These are phyloP conservation scores for Triplophysa siluroides DNA, from an alignment of 2,113 vertebrate genomes.

Conservation along the genomic window DNA sequence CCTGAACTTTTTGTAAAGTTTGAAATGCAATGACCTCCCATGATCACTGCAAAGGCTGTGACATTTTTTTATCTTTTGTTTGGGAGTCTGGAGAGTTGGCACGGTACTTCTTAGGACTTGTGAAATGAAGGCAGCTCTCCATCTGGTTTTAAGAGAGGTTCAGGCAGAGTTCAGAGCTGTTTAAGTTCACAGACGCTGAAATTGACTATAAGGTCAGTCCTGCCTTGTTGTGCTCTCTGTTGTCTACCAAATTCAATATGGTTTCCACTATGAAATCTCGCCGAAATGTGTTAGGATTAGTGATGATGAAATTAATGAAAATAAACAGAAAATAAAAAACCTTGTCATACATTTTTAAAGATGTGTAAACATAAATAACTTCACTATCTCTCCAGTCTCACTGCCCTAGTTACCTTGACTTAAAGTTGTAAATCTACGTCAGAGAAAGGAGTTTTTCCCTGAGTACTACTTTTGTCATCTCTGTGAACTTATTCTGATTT, in stretches of 20 bases:
- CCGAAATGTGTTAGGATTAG: conserved; percentile 57
- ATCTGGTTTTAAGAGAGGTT: conserved; percentile 66
- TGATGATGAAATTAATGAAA: not conserved
- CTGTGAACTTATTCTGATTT: not conserved
- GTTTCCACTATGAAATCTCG: conserved; percentile 57
- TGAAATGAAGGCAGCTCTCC: conserved; percentile 59
- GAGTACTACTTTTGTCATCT: not conserved
- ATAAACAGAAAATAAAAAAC: not conserved
- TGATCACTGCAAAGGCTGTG: conserved; percentile 1
- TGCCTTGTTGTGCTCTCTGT: conserved; percentile 52
- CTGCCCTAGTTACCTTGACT: not conserved
- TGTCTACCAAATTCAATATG: conserved; percentile 28
- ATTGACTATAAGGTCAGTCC: conserved; percentile 69
- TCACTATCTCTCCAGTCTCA: not conserved
- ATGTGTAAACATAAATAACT: not conserved
- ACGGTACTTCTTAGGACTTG: conserved; percentile 43
- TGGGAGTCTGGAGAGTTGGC: conserved; percentile 16
- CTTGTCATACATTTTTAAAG: no score
- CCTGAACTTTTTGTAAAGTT: not conserved
- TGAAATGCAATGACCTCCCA: conserved; percentile 14
- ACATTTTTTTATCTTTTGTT: conserved; percentile 40
- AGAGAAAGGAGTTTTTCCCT: not conserved
- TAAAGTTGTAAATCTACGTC: not conserved
- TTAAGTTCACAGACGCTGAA: conserved; percentile 63
- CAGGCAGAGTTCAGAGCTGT: conserved; percentile 66